Conservation (phyloP, 2,888 invertebrate species). For the Blastobasis adustella region DNA sequence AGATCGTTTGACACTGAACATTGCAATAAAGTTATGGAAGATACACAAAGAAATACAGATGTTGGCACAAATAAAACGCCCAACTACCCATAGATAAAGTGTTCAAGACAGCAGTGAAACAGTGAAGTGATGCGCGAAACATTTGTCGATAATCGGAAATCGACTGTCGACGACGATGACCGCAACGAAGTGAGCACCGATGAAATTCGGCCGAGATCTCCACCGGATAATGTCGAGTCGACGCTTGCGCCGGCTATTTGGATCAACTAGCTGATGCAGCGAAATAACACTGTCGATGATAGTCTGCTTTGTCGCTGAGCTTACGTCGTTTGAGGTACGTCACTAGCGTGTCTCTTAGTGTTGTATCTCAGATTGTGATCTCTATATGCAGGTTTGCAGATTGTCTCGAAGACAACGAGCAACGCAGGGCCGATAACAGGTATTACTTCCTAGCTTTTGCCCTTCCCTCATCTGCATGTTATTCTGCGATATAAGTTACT, state of each 20-base stretch:
- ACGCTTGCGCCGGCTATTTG: conserved; percentile 63
- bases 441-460: too few species aligned
- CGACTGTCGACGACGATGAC: conserved; percentile 15
- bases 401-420: not conserved
- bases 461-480: too few species aligned
- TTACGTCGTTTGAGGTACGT: conserved; percentile 71
- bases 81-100: conserved; percentile 14
- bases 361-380: too few species aligned
- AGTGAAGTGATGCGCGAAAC: conserved; percentile 39
- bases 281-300: conserved; percentile 69
- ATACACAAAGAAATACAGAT: too few species aligned
- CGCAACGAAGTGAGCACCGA: conserved; percentile 37
- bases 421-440: too few species aligned
- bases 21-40: too few species aligned
- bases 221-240: conserved; percentile 51
- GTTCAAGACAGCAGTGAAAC: conserved; percentile 15
- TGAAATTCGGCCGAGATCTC: conserved; percentile 31
- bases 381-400: not conserved
- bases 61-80: too few species aligned
- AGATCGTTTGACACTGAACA: too few species aligned
- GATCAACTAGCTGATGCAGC: conserved; percentile 59
- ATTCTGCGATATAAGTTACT: too few species aligned
- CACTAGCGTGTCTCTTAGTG: conserved; percentile 1
- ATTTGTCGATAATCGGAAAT: conserved; percentile 20
- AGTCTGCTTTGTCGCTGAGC: conserved; percentile 72